phyloP scores from a whole-genome alignment of 2,113 vertebrate species.

The Apodemus speciosus region DNA sequence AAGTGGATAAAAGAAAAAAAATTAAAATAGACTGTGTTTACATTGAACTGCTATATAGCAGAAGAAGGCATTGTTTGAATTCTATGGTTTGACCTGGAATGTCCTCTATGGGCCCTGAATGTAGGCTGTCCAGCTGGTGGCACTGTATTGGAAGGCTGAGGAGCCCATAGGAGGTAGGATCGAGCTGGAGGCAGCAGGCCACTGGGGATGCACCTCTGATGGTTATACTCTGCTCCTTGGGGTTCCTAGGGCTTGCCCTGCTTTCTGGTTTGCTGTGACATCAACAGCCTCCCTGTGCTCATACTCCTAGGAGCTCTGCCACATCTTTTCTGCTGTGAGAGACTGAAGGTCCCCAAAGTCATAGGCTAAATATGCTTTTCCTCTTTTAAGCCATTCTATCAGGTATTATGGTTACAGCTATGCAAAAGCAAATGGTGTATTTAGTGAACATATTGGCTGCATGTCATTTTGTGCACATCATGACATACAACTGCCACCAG shows the following conservation, averaged over 20 bases:
- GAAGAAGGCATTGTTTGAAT: not conserved
- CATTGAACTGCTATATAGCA: not conserved
- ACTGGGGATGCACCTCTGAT: not conserved
- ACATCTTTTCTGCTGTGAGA: not conserved
- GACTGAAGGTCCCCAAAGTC: not conserved
- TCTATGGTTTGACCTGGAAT: not conserved
- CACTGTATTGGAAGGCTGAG: not conserved
- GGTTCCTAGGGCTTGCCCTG: not conserved
- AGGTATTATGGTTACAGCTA: not conserved
- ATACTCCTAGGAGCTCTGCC: not conserved
- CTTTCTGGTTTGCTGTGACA: not conserved
- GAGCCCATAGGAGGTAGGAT: not conserved
- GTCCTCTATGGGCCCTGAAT: not conserved
- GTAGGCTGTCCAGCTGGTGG: not conserved
- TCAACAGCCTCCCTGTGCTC: not conserved
- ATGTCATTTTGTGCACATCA: not conserved
- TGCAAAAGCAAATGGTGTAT: not conserved
- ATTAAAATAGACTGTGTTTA: not conserved
- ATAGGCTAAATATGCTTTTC: not conserved
- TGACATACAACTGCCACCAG: not conserved
- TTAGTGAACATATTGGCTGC: not conserved
- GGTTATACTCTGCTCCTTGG: not conserved
- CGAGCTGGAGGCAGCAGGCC: not conserved
- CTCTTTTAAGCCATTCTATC: not conserved
- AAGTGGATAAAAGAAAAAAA: not conserved